phyloP scores from a whole-genome alignment of 1,140 invertebrate species.

The Camponotus pennsylvanicus region DNA sequence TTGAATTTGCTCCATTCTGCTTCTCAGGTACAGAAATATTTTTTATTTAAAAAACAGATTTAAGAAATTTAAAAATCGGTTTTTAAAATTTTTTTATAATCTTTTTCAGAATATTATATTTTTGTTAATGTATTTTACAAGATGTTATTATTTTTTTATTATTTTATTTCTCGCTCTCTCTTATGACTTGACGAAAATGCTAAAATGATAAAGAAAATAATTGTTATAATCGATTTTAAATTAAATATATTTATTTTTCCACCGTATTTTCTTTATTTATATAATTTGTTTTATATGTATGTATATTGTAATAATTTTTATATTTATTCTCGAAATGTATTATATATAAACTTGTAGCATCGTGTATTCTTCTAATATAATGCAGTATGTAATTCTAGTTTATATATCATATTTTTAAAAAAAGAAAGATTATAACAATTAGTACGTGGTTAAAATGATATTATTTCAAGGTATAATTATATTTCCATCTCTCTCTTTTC shows the following conservation, averaged over 20 bases:
- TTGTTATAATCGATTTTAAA: not conserved
- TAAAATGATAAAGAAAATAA: slow-evolving; percentile 5
- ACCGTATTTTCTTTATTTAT: not conserved
- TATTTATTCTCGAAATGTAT: not conserved
- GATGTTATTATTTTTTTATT: not conserved
- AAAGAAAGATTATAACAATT: slow-evolving; percentile 18
- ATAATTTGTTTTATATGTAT: not conserved
- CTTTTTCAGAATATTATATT: not conserved
- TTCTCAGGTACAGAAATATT: slow-evolving; percentile 1
- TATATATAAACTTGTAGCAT: no score
- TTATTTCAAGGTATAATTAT: slow-evolving; percentile 7
- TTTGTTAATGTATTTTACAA: not conserved
- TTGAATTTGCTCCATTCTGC: not conserved
- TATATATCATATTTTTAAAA: not conserved
- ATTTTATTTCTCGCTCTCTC: not conserved
- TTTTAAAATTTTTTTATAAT: not conserved
- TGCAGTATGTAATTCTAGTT: not conserved
- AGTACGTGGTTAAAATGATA: not conserved
- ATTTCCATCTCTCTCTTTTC: not conserved
- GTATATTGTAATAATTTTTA: not conserved
- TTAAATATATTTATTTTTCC: not conserved
- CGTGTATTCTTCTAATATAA: no score
- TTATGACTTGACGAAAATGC: not conserved
- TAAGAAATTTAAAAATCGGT: not conserved
- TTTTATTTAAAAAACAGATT: not conserved